Conservation (phyloP, 2,797 vertebrate species). For the Mormyrus hasselquistii region DNA sequence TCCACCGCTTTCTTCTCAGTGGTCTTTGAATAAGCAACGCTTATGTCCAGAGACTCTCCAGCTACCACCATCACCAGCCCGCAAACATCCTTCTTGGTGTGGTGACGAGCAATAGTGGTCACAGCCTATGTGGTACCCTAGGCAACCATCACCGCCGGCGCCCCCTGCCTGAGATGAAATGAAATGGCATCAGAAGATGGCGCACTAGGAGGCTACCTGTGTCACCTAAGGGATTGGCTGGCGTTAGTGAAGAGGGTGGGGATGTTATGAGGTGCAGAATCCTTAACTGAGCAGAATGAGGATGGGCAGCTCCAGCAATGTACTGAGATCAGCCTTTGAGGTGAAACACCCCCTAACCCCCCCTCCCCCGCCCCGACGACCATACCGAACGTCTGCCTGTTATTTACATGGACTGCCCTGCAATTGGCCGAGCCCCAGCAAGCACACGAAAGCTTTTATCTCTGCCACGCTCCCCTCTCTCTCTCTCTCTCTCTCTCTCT, state of each 20-base stretch:
- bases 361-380: not conserved
- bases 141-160: not conserved
- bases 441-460: constrained; percentile 7
- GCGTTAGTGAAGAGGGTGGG: not conserved
- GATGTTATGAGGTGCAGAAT: not conserved
- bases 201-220: not conserved
- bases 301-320: not conserved
- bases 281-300: not conserved
- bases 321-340: constrained; percentile 4
- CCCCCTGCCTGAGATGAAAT: not conserved
- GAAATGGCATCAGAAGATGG: not conserved
- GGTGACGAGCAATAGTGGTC: not conserved
- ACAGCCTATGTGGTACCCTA: not conserved
- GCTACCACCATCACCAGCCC: not conserved
- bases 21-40: not conserved
- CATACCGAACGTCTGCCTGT: not conserved
- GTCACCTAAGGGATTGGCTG: not conserved
- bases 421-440: not conserved
- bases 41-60: not conserved
- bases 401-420: not conserved
- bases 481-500: constrained; percentile 34
- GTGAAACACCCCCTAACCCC: not conserved
- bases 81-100: not conserved
- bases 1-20: not conserved
- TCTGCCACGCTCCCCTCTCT: constrained; percentile 22